These are phyloP conservation scores for Ruditapes philippinarum DNA, from an alignment of 1,140 invertebrate species.

Conservation along the genomic window DNA sequence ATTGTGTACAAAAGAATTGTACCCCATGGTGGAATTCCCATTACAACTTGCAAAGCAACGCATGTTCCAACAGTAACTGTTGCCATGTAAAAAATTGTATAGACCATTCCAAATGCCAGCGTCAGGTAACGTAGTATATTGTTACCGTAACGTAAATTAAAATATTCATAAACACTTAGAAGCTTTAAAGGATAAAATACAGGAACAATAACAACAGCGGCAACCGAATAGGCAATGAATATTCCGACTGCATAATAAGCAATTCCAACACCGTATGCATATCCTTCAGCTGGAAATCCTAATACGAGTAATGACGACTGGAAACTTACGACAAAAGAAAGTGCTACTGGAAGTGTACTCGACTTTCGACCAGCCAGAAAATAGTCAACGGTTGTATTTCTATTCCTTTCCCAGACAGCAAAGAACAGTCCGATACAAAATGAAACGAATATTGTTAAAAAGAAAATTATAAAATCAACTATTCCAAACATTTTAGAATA, in stretches of 20 bases:
- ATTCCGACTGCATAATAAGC: slow-evolving; percentile 74
- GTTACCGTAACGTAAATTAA: slow-evolving; percentile 19
- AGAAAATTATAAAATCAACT: too few species aligned
- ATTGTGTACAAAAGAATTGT: neutral
- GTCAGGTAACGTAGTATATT: slow-evolving; percentile 12
- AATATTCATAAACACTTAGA: slow-evolving; percentile 93
- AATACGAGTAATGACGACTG: slow-evolving; percentile 95
- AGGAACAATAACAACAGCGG: slow-evolving; percentile 79
- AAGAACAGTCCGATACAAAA: slow-evolving; percentile 79
- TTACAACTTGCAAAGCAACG: neutral
- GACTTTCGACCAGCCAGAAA: slow-evolving; percentile 92
- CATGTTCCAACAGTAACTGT: neutral
- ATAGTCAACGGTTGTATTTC: slow-evolving; percentile 93
- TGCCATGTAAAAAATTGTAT: slow-evolving; percentile 15
- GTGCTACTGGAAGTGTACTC: slow-evolving; percentile 81
- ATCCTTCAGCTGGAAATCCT: slow-evolving; percentile 95
- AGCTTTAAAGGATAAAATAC: slow-evolving; percentile 89
- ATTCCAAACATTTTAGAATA: too few species aligned
- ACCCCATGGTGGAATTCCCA: neutral
- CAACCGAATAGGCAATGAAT: slow-evolving; percentile 71
- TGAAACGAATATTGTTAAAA: too few species aligned
- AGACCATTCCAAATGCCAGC: neutral
- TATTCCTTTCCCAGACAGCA: slow-evolving; percentile 86
- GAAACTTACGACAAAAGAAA: slow-evolving; percentile 89
- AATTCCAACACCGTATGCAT: slow-evolving; percentile 83